phyloP scores from a whole-genome alignment of 2,888 invertebrate genomes.

The Eupithecia inturbata region DNA sequence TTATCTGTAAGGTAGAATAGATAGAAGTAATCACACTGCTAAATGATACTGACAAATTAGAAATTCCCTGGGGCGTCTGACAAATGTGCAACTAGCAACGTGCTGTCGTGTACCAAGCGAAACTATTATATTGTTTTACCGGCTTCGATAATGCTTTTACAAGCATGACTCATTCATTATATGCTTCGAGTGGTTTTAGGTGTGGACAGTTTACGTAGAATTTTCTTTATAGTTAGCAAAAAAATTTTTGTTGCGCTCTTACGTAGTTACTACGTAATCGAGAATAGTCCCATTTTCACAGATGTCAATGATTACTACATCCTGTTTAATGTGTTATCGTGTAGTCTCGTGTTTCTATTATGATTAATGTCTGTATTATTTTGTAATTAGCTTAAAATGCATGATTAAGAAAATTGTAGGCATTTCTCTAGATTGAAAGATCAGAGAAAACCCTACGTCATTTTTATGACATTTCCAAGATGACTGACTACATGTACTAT shows the following conservation, averaged over 20 bases:
- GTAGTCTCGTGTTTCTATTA: conserved; percentile 2
- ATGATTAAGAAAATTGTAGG: conserved; percentile 16
- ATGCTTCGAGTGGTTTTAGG: conserved; percentile 40
- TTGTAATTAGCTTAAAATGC: conserved; percentile 34
- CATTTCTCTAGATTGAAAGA: conserved; percentile 5
- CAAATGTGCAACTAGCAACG: not conserved
- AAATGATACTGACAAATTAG: not conserved
- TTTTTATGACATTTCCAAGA: conserved; percentile 40
- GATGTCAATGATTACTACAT: conserved; percentile 17
- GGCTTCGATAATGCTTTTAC: conserved; percentile 32
- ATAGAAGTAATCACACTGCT: not conserved
- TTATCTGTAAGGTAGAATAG: not conserved
- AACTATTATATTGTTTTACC: conserved; percentile 29
- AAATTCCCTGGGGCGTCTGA: not conserved
- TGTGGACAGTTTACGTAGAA: conserved; percentile 34
- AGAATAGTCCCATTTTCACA: conserved; percentile 16
- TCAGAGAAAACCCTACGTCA: conserved; percentile 18
- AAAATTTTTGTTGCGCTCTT: conserved; percentile 19
- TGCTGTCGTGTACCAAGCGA: conserved; percentile 45
- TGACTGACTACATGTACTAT: conserved; percentile 13
- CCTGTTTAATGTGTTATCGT: conserved; percentile 19
- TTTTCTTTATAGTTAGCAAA: conserved; percentile 20
- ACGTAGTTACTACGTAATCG: conserved; percentile 19
- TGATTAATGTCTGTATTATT: conserved; percentile 24
- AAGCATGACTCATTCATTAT: conserved; percentile 39